Evolutionary conservation across 2,113 vertebrate species (phyloP), one percentile per base, ranked within the genome.

Genomic region (Nycticryphes semicollaris): DNA sequence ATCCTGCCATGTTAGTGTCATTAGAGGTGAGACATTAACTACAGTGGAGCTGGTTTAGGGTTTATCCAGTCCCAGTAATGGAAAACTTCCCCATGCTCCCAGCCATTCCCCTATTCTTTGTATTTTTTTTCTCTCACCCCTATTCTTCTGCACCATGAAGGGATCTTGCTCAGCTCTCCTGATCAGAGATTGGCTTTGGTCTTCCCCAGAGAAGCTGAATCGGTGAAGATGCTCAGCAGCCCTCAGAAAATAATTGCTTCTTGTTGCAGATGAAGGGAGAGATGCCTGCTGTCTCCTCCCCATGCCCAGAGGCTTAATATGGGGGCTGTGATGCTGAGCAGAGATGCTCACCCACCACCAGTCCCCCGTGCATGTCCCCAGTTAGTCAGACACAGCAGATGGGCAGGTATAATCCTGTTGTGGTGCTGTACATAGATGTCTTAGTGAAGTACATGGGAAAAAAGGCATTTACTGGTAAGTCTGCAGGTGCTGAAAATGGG

Each of bases 1-100:
- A 25, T 51, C 19, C 2, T 23, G 1, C 15, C 3, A 0, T 23
- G 14, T 2, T 27, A 4, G 22, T 43, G 35, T 1, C 3, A 0
- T 5, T 2, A 4, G 5, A 51, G 28, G 20, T 25, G 84, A 85
- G 33, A 25, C 12, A 4, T 7, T 3, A 8, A 25, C 12, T 28
- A 39, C 72, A 37, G 50, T 0, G 0, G 45, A 54, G 6, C 13
- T 86, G 75, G 33, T 59, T 74, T 35, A 13, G 78, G 54, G 28
- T 53, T 87, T 70, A 20, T 47, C 76, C 79, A 43, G 7, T 31
- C 37, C n/a, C 15, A n/a, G 0, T 8, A 13, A 84, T 21, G 43
- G 51, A 43, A 79, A 80, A 39, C 20, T 79, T 94, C 47, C 37
- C 60, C 20, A 43, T 18, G 47, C 62, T 93, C 57, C 56, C 54